These are phyloP conservation scores for Cryptops parisi DNA, from an alignment of 2,888 invertebrate species.

Conservation along the genomic window DNA sequence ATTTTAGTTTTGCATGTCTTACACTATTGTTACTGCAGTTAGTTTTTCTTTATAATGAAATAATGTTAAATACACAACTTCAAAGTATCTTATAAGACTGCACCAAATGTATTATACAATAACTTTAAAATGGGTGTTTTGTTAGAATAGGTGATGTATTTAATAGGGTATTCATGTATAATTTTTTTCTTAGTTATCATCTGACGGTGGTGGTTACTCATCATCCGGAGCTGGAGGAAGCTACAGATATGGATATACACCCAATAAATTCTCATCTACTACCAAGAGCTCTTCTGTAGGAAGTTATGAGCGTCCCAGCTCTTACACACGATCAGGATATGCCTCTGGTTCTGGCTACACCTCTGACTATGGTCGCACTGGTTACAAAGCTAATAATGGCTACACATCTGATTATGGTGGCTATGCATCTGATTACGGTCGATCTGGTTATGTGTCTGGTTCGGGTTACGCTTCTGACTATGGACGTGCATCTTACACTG, in stretches of 20 bases:
- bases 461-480: not conserved
- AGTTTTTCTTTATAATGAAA: no score
- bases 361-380: conserved; percentile 17
- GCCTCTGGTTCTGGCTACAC: conserved; percentile 19
- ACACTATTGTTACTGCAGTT: no score
- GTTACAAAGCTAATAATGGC: not conserved
- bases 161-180: no score
- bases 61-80: no score
- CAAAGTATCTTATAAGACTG: no score
- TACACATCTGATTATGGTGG: not conserved
- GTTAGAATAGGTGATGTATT: no score
- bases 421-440: conserved; percentile 1
- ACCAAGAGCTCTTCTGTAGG: not conserved
- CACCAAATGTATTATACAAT: no score
- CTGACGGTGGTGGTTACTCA: not conserved
- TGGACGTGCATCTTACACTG: not conserved
- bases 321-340: conserved; percentile 18
- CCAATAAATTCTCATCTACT: not conserved
- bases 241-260: not conserved
- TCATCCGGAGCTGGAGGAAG: not conserved
- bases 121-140: no score
- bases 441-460: not conserved
- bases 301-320: not conserved
- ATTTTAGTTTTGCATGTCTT: no score
- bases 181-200: not conserved